These are phyloP conservation scores for Climacteris rufus DNA, from an alignment of 2,113 vertebrate genomes.

Conservation along the genomic window DNA sequence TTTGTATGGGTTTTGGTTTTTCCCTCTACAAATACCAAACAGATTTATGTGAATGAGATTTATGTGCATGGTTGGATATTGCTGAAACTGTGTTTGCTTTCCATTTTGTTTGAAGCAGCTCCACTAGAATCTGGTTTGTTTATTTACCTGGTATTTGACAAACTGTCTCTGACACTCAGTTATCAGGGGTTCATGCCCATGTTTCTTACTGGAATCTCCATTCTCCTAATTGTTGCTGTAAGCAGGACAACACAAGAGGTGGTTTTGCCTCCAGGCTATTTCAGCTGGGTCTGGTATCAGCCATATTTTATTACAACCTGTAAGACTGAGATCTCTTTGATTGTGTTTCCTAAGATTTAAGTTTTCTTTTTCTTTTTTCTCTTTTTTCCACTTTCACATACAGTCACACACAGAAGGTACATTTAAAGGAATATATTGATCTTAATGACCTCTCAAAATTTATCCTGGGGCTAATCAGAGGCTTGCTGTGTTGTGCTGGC, in stretches of 20 bases:
- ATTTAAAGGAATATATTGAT: constrained; percentile 35
- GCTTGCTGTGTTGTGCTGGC: neutral
- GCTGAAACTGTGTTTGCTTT: constrained; percentile 1
- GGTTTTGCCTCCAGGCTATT: constrained; percentile 5
- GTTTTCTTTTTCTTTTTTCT: neutral
- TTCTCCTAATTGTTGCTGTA: neutral
- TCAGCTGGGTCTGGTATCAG: neutral
- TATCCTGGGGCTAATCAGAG: constrained; percentile 58
- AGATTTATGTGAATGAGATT: neutral
- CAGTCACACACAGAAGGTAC: neutral
- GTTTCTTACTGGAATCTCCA: neutral
- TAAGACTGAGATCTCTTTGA: neutral
- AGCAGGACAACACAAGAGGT: neutral
- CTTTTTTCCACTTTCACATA: neutral
- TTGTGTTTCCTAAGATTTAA: neutral
- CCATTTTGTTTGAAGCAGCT: neutral
- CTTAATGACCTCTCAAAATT: constrained; percentile 39
- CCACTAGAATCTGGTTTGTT: neutral
- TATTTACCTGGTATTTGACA: constrained; percentile 5
- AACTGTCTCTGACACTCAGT: neutral
- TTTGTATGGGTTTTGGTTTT: neutral
- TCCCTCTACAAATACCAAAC: neutral
- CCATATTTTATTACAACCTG: neutral
- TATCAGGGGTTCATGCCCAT: neutral
- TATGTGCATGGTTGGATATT: neutral